A percentile compares a stretch with the other conserved stretches of the same genome.
Conservation (phyloP, 2,888 invertebrate genomes). For the Lasioglossum figueresi region DNA sequence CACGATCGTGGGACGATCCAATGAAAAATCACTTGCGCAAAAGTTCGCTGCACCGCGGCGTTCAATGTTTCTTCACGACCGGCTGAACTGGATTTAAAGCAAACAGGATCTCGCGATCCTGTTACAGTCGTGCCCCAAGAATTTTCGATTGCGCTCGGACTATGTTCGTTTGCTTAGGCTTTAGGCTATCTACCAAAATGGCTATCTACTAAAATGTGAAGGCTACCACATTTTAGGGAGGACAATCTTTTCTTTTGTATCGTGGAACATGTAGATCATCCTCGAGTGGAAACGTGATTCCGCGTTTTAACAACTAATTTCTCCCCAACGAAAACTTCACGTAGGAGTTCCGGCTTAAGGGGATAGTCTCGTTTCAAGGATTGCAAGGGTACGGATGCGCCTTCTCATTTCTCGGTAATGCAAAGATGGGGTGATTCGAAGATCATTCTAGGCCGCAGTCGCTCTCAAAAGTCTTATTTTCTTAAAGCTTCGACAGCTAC, state of each 20-base stretch:
- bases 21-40: slow-evolving; percentile 57
- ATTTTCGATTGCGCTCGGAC: slow-evolving; percentile 1
- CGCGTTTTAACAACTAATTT: background rate
- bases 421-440: too few relatives aligned
- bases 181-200: background rate
- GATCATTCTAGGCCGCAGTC: too few relatives aligned
- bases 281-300: too few relatives aligned
- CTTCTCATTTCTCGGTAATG: too few relatives aligned
- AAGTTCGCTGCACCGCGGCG: slow-evolving; percentile 35
- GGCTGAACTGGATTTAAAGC: slow-evolving; percentile 48
- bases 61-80: slow-evolving; percentile 51
- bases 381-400: too few relatives aligned
- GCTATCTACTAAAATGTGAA: too few relatives aligned
- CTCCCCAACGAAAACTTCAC: background rate
- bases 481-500: too few relatives aligned
- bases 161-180: background rate
- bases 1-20: slow-evolving; percentile 55
- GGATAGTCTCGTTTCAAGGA: too few relatives aligned
- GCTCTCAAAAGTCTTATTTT: too few relatives aligned
- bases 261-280: too few relatives aligned
- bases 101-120: slow-evolving; percentile 35
- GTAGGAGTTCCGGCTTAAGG: background rate
- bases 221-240: background rate
- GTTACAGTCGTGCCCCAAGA: slow-evolving; percentile 23
- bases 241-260: background rate